Evolutionary conservation across 2,113 vertebrate species (phyloP).

Genomic region (Gymnogyps californianus): DNA sequence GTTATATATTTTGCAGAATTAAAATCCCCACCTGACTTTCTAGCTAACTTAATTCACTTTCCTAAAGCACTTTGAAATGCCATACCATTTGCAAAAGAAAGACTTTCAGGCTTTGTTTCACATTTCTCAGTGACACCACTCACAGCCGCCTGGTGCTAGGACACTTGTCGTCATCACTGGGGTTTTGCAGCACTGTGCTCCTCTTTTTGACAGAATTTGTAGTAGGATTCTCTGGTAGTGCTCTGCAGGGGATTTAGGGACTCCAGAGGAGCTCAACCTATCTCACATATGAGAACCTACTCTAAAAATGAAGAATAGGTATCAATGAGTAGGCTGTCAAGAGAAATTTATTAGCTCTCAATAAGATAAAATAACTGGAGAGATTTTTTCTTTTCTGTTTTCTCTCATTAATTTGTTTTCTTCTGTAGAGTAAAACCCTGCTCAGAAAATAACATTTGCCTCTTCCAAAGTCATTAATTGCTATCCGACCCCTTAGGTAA

Average conservation of each 20-base stretch:
- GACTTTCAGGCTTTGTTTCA: not conserved
- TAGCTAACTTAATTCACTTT: not conserved
- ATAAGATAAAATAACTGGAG: not conserved
- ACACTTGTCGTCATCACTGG: not conserved
- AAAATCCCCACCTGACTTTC: not conserved
- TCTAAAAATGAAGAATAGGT: not conserved
- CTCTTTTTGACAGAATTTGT: not conserved
- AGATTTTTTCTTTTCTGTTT: not conserved
- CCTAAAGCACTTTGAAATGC: not conserved
- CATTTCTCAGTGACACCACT: not conserved
- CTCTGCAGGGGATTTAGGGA: not conserved
- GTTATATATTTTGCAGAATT: not conserved
- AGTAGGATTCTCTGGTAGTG: not conserved
- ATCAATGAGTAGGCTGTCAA: not conserved
- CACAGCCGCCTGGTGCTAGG: accelerated
- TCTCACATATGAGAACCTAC: not conserved
- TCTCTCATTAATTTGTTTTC: not conserved
- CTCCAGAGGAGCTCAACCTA: not conserved
- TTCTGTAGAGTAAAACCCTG: not conserved
- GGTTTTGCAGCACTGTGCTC: not conserved
- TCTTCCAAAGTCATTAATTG: not conserved
- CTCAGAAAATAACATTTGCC: not conserved
- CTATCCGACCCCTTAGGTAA: not conserved
- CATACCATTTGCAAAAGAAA: not conserved
- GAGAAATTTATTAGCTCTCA: not conserved